Base-by-base conservation (phyloP, 1,140 invertebrate genomes). In the Thereuonema tuberculata region DNA sequence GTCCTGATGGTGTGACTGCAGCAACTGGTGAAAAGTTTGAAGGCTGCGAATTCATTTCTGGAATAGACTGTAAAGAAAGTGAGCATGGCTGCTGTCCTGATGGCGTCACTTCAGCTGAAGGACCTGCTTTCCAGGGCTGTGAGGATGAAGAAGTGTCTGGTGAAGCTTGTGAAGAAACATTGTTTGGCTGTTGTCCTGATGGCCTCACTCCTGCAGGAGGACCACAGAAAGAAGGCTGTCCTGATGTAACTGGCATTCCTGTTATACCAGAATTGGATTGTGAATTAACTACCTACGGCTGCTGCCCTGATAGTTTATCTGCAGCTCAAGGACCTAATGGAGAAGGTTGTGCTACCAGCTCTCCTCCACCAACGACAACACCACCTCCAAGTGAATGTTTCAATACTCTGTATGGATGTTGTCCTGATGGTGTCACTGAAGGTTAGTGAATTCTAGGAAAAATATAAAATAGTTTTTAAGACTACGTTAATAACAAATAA, bases 281-380 rank as follows among this genome's bases (percentile, higher is more conserved):
- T 69, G 76, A 89, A 64, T 82, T 84, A 63, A 84, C 85, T 0
- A 67, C 77, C 46, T 78, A 83, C 67, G 89, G 89, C 23, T 96
- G 92, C 70, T 95, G 92, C 70, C 86, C 88, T 1, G 89, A 96
- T 71, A 82, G 79, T 48, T 78, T 70, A 76, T 90, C 72, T 79
- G 82, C 59, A 72, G 84, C 70, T 78, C 83, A 58, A 67, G 84
- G 90, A 47, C 78, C 82, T 1, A 79, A 87, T 55, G 3, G 14
- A 26, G 5, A 55, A 28, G 53, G 53, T 2, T 54, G 92, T 69
- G 78, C 80, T 24, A 5, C 5, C 20, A 37, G 63, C 64, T 47
- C 14, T 9, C 21, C 24, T 46, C 5, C 31, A 9, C 31, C 31
- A 9, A 78, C 46, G 85, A 69, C 61, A 49, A 14, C 24, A 9